Conservation (phyloP, 2,113 vertebrate genomes). For the Gasterosteus nipponicus region DNA sequence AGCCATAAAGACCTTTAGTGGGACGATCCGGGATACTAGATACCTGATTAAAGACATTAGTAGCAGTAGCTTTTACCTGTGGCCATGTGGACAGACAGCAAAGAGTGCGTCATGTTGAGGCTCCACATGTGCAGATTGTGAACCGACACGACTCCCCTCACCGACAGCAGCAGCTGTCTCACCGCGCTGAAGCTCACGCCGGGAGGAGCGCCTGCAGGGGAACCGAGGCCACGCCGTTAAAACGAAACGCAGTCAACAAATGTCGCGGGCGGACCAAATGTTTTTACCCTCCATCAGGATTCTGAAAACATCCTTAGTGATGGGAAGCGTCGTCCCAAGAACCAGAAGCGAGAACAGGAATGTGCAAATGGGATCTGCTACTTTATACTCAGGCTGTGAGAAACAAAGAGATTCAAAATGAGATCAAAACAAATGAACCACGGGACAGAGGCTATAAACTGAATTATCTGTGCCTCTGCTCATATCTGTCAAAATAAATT, state of each 20-base stretch:
- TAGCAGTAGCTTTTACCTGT: slow-evolving; percentile 76
- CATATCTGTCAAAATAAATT: neutral
- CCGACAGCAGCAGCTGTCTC: slow-evolving; percentile 81
- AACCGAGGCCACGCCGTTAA: neutral
- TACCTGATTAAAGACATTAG: too few species aligned
- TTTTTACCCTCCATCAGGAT: slow-evolving; percentile 91
- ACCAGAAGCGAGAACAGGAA: slow-evolving; percentile 92
- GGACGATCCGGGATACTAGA: too few species aligned
- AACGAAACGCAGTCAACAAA: too few species aligned
- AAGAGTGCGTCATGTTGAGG: slow-evolving; percentile 80
- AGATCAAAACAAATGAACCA: neutral
- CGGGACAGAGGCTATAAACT: neutral
- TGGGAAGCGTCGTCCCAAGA: slow-evolving; percentile 86
- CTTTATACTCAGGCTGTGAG: slow-evolving; percentile 89
- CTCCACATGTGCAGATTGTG: slow-evolving; percentile 92
- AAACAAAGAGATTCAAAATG: neutral
- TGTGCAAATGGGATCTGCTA: slow-evolving; percentile 90
- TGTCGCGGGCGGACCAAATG: accelerated
- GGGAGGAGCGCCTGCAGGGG: slow-evolving; percentile 81
- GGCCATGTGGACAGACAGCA: slow-evolving; percentile 87
- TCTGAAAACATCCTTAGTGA: slow-evolving; percentile 87
- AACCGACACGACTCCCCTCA: slow-evolving; percentile 83
- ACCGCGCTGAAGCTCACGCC: slow-evolving; percentile 81
- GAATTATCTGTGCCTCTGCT: neutral
- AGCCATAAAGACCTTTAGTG: too few species aligned